Evolutionary conservation across 1,140 invertebrate species (phyloP), one percentile per base, ranked within the genome.

Genomic region (Linepithema humile): DNA sequence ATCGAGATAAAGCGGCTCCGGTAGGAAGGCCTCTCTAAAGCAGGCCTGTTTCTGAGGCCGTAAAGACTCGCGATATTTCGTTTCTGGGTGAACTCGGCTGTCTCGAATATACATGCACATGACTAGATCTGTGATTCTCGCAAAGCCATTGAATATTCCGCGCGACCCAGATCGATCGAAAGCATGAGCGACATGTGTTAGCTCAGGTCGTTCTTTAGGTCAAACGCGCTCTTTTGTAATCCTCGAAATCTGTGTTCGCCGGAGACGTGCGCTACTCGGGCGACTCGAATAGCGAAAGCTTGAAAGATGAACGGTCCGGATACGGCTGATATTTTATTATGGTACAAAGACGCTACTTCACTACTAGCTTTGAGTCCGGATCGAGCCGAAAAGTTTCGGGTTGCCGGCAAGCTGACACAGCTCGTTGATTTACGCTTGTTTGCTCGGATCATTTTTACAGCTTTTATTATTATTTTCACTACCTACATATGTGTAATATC

Each of bases 161-260:
- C 20, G 55, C 78, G 67, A 82, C 78, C 78, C n/a, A 59, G 40
- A 82, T 82, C 67, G 78, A 82, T 82, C 55, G 78, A n/a, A 48
- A 10, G 20, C 48, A 10, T 40, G 23, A 70, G 23, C 38, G n/a
- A 48, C 26, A 12, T 55, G 50, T 38, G 69, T 17, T 20, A 53
- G 50, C 26, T 35, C 3, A 6, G 12, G 12, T 26, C 12, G 12
- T 5, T 10, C 17, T n/a, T 17, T 48, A 75, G 82, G 45, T 75
- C 72, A 83, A 83, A 64, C 35, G 43, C 32, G 57, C 12, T 12
- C 70, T 83, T 78, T 83, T 77, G 57, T 75, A 23, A 43, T 75
- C 57, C 57, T 53, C 55, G 45, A 77, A 50, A 75, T 64, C 57
- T 60, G 55, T 82, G 38, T 15, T 35, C 50, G 40, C 48, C 20